A percentile compares a stretch with the other conserved stretches of the same genome.
phyloP scores from a whole-genome alignment of 2,113 vertebrate species.

The Zapus hudsonius region DNA sequence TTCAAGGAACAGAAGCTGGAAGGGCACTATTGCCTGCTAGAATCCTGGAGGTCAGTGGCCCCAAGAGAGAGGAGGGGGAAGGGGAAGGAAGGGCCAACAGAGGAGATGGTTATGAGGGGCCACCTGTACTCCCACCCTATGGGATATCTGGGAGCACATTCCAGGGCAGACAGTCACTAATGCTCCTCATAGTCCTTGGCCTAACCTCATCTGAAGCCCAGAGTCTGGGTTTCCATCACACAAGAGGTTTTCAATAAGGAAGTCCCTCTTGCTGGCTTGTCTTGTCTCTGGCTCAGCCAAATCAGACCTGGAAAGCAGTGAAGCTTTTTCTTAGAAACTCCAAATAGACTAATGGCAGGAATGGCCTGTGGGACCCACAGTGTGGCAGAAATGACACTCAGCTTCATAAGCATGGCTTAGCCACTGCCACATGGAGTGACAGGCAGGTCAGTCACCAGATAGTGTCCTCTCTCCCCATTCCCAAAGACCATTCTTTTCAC shows the following conservation, averaged over 20 bases:
- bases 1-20: neutral
- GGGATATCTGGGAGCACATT: neutral
- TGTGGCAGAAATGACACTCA: neutral
- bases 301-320: neutral
- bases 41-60: neutral
- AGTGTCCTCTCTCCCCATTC: too few species aligned
- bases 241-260: too few species aligned
- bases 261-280: too few species aligned
- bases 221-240: too few species aligned
- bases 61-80: neutral
- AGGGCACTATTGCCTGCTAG: too few species aligned
- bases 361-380: neutral
- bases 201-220: too few species aligned
- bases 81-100: neutral
- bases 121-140: neutral
- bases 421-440: neutral
- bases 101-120: neutral
- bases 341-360: neutral
- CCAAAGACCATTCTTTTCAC: neutral
- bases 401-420: too few species aligned
- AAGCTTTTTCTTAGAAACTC: neutral
- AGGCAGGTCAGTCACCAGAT: neutral
- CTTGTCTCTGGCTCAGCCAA: neutral
- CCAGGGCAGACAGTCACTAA: neutral
- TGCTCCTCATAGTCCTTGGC: neutral